Evolutionary conservation across 2,797 vertebrate genomes (phyloP).

Genomic region (Manis pentadactyla): DNA sequence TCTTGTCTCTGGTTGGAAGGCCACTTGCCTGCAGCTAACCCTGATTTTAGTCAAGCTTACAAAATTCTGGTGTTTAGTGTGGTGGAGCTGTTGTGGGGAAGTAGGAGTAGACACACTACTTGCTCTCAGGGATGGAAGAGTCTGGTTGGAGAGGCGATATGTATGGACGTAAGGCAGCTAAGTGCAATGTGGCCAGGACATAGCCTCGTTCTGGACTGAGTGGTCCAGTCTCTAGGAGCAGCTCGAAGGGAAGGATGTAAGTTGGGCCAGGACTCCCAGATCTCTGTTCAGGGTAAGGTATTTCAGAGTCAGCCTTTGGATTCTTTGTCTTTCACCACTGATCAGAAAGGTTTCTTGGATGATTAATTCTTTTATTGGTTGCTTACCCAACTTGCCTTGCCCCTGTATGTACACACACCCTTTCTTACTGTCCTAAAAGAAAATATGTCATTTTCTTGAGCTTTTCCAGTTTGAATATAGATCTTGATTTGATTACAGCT

Average conservation of each 20-base stretch:
- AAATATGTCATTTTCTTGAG: neutral
- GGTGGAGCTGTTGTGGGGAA: neutral
- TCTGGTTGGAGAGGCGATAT: neutral
- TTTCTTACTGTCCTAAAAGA: neutral
- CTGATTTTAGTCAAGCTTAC: neutral
- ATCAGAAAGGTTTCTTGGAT: neutral
- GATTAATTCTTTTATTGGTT: neutral
- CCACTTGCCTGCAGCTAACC: neutral
- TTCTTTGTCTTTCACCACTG: neutral
- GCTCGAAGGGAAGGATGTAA: neutral
- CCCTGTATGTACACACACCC: neutral
- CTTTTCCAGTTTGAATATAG: constrained; percentile 6
- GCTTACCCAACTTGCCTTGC: neutral
- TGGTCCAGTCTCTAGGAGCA: neutral
- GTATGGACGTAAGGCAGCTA: neutral
- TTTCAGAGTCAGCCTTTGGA: neutral
- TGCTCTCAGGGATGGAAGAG: neutral
- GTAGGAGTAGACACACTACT: neutral
- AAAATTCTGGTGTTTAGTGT: neutral
- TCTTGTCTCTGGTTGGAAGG: neutral
- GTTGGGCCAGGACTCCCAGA: neutral
- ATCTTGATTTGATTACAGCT: constrained; percentile 24
- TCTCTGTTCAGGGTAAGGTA: neutral
- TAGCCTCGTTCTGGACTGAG: neutral
- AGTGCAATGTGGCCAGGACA: no score